Percentiles rank a stretch among this genome's conserved stretches.
phyloP scores from a whole-genome alignment of 2,113 vertebrate species.

The Gallinago media region DNA sequence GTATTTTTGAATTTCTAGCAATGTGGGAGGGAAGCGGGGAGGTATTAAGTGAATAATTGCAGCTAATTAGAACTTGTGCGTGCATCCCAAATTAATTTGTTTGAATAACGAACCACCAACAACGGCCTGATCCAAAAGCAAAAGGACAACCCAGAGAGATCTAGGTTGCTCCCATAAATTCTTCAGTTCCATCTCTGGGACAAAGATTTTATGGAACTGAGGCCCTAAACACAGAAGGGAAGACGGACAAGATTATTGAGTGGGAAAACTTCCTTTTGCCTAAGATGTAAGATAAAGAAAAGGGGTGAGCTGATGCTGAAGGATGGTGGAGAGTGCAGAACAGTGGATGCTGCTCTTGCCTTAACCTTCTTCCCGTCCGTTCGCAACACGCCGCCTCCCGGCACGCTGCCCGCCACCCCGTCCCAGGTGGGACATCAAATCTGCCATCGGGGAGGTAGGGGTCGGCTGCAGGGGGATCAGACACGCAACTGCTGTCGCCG shows the following conservation, averaged over 20 bases:
- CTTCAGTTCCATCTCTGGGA: not conserved
- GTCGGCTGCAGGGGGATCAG: not conserved
- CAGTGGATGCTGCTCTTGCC: not conserved
- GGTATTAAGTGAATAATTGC: slow-evolving; percentile 36
- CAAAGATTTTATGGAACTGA: not conserved
- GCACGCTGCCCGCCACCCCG: not conserved
- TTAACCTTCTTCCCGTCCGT: not conserved
- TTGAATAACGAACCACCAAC: slow-evolving; percentile 42
- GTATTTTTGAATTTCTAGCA: not conserved
- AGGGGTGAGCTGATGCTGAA: not conserved
- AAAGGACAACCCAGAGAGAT: not conserved
- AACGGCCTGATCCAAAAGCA: not conserved
- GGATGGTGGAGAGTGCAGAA: not conserved
- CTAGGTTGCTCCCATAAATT: not conserved
- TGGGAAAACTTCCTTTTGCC: not conserved
- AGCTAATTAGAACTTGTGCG: not conserved
- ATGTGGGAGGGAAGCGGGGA: not conserved
- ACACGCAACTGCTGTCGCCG: not conserved
- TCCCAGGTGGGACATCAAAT: not conserved
- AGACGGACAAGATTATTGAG: not conserved
- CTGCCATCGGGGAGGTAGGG: not conserved
- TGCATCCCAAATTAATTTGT: slow-evolving; percentile 30
- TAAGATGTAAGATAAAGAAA: not conserved
- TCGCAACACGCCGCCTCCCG: fast-evolving
- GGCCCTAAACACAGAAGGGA: not conserved